These are phyloP conservation scores for Magallana gigas DNA, from an alignment of 1,140 invertebrate genomes.

Conservation along the genomic window DNA sequence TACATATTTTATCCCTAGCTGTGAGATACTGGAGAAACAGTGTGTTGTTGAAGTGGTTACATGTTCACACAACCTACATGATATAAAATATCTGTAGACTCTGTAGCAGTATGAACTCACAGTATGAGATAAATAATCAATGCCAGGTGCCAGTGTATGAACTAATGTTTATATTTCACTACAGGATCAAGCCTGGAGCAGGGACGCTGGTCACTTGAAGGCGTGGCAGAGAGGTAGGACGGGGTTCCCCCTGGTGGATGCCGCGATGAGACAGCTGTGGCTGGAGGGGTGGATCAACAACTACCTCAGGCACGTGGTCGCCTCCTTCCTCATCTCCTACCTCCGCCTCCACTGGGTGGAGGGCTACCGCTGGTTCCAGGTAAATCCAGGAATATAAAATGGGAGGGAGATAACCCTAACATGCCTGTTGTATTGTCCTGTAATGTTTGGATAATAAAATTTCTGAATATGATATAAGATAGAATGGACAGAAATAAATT, in stretches of 20 bases:
- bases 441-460: too few species aligned
- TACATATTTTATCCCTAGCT: too few species aligned
- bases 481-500: too few species aligned
- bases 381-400: not conserved
- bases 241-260: conserved; percentile 60
- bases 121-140: too few species aligned
- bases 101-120: too few species aligned
- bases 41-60: too few species aligned
- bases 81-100: too few species aligned
- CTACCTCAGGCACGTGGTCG: conserved; percentile 63
- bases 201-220: conserved; percentile 55
- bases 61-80: too few species aligned
- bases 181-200: conserved; percentile 61
- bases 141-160: not conserved
- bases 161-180: not conserved
- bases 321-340: conserved; percentile 61
- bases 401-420: too few species aligned
- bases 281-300: conserved; percentile 63
- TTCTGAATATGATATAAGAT: too few species aligned
- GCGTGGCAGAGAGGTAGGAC: conserved; percentile 62
- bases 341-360: conserved; percentile 61
- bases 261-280: conserved; percentile 62
- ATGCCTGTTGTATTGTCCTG: too few species aligned
- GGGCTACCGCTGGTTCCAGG: conserved; percentile 62
- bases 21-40: too few species aligned